These are phyloP conservation scores for Pachydiplax longipennis DNA, from an alignment of 2,888 invertebrate genomes.

Conservation along the genomic window DNA sequence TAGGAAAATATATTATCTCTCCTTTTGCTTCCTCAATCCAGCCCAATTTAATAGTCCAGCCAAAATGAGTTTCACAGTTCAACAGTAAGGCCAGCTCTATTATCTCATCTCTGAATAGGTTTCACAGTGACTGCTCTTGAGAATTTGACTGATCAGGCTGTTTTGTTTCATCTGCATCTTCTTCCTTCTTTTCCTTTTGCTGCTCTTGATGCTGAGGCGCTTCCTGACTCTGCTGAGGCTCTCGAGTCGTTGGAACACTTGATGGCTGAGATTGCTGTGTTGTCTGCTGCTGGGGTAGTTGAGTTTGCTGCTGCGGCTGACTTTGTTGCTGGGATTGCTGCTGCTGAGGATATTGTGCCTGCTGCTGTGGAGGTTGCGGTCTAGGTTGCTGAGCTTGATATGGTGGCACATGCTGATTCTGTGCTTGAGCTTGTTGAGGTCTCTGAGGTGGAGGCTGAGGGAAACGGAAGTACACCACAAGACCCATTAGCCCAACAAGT, in stretches of 20 bases:
- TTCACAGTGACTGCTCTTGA: background rate
- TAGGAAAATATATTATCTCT: background rate
- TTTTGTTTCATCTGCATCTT: background rate
- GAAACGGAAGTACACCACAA: conserved; percentile 81
- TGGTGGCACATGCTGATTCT: background rate
- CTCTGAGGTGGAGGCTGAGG: conserved; percentile 61
- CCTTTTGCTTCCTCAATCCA: background rate
- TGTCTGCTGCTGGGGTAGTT: background rate
- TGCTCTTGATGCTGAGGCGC: background rate
- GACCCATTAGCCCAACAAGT: conserved; percentile 81
- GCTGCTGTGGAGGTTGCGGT: background rate
- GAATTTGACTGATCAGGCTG: background rate
- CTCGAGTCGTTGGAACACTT: background rate
- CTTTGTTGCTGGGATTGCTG: background rate
- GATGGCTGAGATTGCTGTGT: too few relatives aligned
- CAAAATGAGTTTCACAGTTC: background rate
- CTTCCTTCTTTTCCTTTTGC: background rate
- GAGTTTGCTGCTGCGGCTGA: background rate
- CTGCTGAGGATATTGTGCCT: background rate
- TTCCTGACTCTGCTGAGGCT: background rate
- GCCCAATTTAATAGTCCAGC: background rate
- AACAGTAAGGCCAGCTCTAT: background rate
- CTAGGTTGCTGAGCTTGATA: background rate
- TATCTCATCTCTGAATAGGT: background rate
- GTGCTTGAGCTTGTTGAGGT: background rate